These are phyloP conservation scores for Drosophila silvestris DNA, from an alignment of 2,888 invertebrate genomes.

Conservation along the genomic window DNA sequence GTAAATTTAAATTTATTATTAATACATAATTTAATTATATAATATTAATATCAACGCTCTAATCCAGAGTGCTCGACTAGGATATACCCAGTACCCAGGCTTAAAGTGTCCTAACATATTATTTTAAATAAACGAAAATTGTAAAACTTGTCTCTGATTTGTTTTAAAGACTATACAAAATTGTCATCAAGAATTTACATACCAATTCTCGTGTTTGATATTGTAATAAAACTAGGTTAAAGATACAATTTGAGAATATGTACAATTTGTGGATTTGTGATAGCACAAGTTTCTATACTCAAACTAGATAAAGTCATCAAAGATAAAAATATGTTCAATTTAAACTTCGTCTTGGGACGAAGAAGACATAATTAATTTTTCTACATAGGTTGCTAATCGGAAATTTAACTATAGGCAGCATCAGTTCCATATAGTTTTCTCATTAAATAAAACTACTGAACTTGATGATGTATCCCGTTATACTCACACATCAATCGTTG, in stretches of 20 bases:
- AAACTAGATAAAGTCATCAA: not conserved
- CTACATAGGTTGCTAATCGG: not conserved
- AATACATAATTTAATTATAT: not conserved
- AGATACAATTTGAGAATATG: not conserved
- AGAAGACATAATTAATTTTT: not conserved
- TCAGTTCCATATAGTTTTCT: not conserved
- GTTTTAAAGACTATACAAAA: not conserved
- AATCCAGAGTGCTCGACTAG: slow-evolving; percentile 4
- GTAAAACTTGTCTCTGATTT: not conserved
- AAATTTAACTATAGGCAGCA: not conserved
- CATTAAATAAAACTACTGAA: not conserved
- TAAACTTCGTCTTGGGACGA: not conserved
- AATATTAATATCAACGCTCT: not conserved
- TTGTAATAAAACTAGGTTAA: not conserved
- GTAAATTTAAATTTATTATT: not conserved
- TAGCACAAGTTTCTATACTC: not conserved
- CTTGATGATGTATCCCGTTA: not conserved
- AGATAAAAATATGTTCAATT: not conserved
- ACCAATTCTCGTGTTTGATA: not conserved
- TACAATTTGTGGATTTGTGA: not conserved
- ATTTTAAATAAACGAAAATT: not conserved
- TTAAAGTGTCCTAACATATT: not conserved
- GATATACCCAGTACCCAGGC: slow-evolving; percentile 7
- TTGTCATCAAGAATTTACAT: not conserved
- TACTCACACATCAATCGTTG: not conserved